Evolutionary conservation across 2,888 invertebrate genomes (phyloP), one percentile per base, ranked within the genome.

Genomic region (Geotrupes spiniger): DNA sequence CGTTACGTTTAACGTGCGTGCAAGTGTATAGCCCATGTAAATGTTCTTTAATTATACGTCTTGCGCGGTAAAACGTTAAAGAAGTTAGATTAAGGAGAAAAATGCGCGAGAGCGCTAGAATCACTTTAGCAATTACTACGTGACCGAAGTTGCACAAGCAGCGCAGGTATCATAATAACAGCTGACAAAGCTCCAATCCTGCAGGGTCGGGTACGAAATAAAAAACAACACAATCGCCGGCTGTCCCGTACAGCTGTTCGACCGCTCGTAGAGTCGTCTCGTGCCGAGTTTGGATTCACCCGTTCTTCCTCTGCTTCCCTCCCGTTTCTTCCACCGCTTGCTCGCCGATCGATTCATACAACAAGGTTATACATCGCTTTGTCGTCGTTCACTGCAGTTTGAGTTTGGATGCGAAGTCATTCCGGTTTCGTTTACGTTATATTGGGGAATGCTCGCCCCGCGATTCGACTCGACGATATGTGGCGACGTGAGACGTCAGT

Each of bases 111-210:
- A 36, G 36, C 43, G 43, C 36, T 36, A 43, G 43, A 46, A 40
- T 38, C 25, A 31, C 45, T 41, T 39, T 29, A 28, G 29, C 36
- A 45, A 51, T 42, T 47, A 40, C 51, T 51, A 48, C 48, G 50
- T 50, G 52, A 52, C 46, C 42, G 52, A 42, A 43, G 50, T 57
- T 51, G 54, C 50, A 53, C 50, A 54, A 55, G 52, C 49, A 46
- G 46, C 53, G 49, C 58, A 59, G 58, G 59, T 60, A 61, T 59
- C 57, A 57, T 58, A 61, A 62, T 54, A 57, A 61, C 61, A 64
- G 62, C 63, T 63, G 64, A 62, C 61, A 53, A 57, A 58, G 57
- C 56, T 58, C 57, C 57, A 57, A 54, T 54, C 60, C 61, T 60
- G 61, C 60, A 60, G 61, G 56, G 57, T 56, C 57, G 57, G 56